Conservation (phyloP, 2,888 invertebrate genomes). For the Endotricha flammealis region DNA sequence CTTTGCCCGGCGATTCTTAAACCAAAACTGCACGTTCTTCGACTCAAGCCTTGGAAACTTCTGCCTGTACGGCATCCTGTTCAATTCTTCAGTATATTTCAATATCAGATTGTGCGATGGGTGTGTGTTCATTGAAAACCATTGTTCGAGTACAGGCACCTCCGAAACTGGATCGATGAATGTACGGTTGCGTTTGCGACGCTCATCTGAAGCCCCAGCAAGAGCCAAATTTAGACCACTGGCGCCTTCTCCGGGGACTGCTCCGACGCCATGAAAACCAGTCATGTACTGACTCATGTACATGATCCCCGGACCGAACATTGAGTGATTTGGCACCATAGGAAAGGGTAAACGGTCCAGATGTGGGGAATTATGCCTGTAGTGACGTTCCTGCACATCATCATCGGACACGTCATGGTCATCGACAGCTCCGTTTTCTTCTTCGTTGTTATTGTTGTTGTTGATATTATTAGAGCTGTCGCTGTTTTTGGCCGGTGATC, state of each 20-base stretch:
- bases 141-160: constrained; percentile 94
- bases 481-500: constrained; percentile 77
- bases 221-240: constrained; percentile 81
- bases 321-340: constrained; percentile 88
- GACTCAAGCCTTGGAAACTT: constrained; percentile 99
- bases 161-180: constrained; percentile 99
- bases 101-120: constrained; percentile 98
- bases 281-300: constrained; percentile 93
- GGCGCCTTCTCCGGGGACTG: constrained; percentile 77
- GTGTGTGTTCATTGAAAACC: constrained; percentile 98
- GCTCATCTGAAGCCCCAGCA: constrained; percentile 85
- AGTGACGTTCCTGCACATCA: constrained; percentile 64
- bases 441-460: constrained; percentile 67
- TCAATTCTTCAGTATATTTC: constrained; percentile 98
- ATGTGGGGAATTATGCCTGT: constrained; percentile 58
- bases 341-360: constrained; percentile 82
- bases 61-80: constrained; percentile 97
- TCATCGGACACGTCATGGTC: constrained; percentile 75
- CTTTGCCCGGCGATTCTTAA: constrained; percentile 98
- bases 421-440: constrained; percentile 67
- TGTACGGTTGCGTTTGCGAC: constrained; percentile 96
- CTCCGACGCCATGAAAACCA: constrained; percentile 72
- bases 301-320: constrained; percentile 94
- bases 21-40: constrained; percentile 99
- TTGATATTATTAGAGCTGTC: constrained; percentile 71